phyloP scores from a whole-genome alignment of 2,888 invertebrate genomes.

The Diadegma fenestrale region DNA sequence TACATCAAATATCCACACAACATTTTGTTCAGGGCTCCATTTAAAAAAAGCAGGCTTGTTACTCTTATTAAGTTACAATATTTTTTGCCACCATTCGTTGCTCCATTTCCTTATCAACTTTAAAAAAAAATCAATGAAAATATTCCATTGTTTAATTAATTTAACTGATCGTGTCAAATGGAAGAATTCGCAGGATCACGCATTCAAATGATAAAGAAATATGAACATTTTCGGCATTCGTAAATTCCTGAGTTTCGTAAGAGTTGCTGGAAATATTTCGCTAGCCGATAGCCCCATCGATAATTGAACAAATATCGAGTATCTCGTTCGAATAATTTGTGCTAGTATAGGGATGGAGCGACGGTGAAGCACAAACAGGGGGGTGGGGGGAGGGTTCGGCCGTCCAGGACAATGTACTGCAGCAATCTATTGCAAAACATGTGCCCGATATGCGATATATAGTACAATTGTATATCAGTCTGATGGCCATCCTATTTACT shows the following conservation, averaged over 20 bases:
- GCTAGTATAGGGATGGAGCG: background rate
- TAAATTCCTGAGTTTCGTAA: background rate
- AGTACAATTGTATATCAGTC: slow-evolving; percentile 25
- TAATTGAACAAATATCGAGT: slow-evolving; percentile 35
- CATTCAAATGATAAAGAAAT: background rate
- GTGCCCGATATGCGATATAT: background rate
- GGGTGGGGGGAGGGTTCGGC: background rate
- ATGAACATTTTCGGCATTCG: background rate
- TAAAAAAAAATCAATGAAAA: too few relatives aligned
- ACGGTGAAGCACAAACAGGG: background rate
- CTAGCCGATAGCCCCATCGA: background rate
- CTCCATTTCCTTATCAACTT: too few relatives aligned
- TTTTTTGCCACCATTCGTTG: too few relatives aligned
- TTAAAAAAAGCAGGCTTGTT: background rate
- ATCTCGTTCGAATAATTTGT: background rate
- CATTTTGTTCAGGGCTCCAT: background rate
- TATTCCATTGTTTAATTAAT: background rate
- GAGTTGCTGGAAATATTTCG: background rate
- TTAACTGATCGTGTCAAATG: background rate
- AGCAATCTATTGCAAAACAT: slow-evolving; percentile 3
- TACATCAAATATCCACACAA: background rate
- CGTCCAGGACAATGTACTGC: background rate
- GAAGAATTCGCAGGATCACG: background rate
- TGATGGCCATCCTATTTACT: slow-evolving; percentile 6
- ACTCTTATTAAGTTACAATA: background rate